These are phyloP conservation scores for Ashinkailepas kermadecensis DNA, from an alignment of 2,888 invertebrate genomes.

Conservation along the genomic window DNA sequence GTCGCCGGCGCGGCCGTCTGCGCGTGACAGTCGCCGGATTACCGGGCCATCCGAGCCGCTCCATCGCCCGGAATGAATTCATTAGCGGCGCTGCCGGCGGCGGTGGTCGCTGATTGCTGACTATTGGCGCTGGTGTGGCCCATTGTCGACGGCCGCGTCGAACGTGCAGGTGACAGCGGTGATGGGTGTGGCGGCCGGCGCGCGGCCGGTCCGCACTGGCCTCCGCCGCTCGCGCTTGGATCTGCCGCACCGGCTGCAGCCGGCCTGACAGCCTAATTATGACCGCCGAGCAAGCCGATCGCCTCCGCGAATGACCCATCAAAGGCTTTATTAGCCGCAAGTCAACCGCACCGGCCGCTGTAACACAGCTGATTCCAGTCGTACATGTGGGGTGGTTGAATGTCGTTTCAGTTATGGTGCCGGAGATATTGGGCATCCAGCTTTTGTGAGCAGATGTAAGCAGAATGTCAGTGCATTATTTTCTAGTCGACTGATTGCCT, in stretches of 20 bases:
- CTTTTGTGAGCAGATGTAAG: too few species aligned
- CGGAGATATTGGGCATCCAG: too few species aligned
- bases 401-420: too few species aligned
- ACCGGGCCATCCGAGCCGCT: constrained; percentile 4
- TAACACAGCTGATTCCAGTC: too few species aligned
- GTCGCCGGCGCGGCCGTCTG: not conserved
- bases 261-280: not conserved
- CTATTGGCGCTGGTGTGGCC: not conserved
- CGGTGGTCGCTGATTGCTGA: not conserved
- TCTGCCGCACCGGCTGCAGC: too few species aligned
- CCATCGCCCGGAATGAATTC: constrained; percentile 19
- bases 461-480: too few species aligned
- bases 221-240: not conserved
- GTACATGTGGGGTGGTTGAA: too few species aligned
- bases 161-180: not conserved
- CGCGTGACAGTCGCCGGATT: not conserved
- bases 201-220: not conserved
- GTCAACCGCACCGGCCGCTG: too few species aligned
- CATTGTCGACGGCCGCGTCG: not conserved
- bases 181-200: not conserved
- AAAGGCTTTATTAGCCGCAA: too few species aligned
- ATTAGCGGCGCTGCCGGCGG: not conserved
- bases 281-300: not conserved
- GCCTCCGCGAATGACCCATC: not conserved
- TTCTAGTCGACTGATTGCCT: too few species aligned